These are phyloP conservation scores for Pyrochroa serraticornis DNA, from an alignment of 2,888 invertebrate genomes.

Conservation along the genomic window DNA sequence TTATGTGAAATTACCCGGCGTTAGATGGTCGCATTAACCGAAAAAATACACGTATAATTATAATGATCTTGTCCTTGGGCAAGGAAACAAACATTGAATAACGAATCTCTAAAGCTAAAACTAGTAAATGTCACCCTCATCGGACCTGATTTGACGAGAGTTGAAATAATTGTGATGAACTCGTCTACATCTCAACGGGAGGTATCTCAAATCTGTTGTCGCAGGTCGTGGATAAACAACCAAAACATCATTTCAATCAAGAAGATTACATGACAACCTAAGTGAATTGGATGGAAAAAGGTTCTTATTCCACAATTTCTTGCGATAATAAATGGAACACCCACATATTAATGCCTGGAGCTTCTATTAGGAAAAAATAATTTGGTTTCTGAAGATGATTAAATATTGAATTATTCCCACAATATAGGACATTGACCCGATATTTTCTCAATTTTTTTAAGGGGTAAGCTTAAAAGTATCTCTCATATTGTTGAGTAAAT, in stretches of 20 bases:
- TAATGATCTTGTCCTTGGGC: slow-evolving; percentile 32
- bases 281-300: neutral
- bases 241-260: slow-evolving; percentile 9
- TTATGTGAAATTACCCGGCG: no score
- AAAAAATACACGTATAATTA: slow-evolving; percentile 14
- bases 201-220: slow-evolving; percentile 24
- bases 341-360: no score
- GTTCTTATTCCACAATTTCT: neutral
- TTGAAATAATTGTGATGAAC: slow-evolving; percentile 20
- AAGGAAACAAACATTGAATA: slow-evolving; percentile 29
- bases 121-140: neutral
- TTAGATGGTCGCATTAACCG: neutral
- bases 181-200: slow-evolving; percentile 17
- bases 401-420: no score
- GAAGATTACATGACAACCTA: neutral
- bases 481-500: no score
- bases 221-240: slow-evolving; percentile 30
- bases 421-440: no score
- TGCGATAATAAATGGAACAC: no score
- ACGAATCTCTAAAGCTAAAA: neutral
- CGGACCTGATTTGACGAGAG: neutral
- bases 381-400: no score
- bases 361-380: no score
- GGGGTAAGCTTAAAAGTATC: no score
- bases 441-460: no score